Evolutionary conservation across 2,113 vertebrate genomes (phyloP).

Genomic region (Cariama cristata): DNA sequence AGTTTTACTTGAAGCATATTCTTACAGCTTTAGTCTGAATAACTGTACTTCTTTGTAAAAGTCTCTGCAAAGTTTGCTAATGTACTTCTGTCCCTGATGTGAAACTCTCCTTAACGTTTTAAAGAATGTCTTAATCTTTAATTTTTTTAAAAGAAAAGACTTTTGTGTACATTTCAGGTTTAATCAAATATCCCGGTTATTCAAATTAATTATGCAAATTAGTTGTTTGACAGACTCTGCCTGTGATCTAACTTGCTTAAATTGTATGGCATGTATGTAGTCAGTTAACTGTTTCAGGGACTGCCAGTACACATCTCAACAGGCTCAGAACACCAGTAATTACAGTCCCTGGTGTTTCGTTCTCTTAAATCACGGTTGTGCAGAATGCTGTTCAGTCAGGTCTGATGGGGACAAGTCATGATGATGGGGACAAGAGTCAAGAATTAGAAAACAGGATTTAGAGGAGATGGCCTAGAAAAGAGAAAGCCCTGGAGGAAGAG

Average conservation of each 20-base stretch:
- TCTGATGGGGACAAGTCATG: background rate
- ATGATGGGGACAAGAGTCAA: background rate
- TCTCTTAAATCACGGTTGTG: background rate
- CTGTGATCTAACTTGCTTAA: slow-evolving; percentile 25
- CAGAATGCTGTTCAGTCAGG: background rate
- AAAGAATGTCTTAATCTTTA: background rate
- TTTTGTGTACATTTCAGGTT: slow-evolving; percentile 9
- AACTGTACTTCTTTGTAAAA: background rate
- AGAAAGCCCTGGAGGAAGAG: slow-evolving; percentile 11
- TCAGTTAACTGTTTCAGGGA: slow-evolving; percentile 3
- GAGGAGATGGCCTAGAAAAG: background rate
- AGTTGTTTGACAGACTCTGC: slow-evolving; percentile 19
- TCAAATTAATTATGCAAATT: slow-evolving; percentile 43
- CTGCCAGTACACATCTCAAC: background rate
- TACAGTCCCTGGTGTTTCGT: slow-evolving; percentile 13
- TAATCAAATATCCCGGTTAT: slow-evolving; percentile 11
- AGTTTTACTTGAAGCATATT: background rate
- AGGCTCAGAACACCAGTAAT: slow-evolving; percentile 27
- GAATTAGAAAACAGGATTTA: slow-evolving; percentile 24
- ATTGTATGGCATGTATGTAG: background rate
- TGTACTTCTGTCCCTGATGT: background rate
- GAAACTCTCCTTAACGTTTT: background rate
- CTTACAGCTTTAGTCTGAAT: background rate
- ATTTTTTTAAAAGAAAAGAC: background rate
- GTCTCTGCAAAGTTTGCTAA: background rate